Evolutionary conservation across 2,113 vertebrate species (phyloP).

Genomic region (Salvelinus namaycush): DNA sequence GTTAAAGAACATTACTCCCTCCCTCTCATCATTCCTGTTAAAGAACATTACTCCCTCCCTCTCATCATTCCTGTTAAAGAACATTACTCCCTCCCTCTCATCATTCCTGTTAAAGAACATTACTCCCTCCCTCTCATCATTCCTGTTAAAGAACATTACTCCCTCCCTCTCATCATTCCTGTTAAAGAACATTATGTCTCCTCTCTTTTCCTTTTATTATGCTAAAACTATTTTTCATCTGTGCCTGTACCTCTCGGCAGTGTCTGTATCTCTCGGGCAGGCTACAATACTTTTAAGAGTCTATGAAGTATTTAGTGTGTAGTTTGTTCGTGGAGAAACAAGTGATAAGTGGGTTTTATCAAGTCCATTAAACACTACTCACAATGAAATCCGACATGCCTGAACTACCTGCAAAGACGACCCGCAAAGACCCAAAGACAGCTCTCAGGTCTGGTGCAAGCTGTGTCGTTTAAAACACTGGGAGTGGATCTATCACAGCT

Average conservation of each 20-base stretch:
- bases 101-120: no score
- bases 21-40: slow-evolving; percentile 2
- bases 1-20: neutral
- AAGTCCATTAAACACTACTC: slow-evolving; percentile 62
- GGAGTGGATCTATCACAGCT: no score
- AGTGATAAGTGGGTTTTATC: slow-evolving; percentile 66
- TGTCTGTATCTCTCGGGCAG: slow-evolving; percentile 35
- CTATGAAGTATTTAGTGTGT: slow-evolving; percentile 66
- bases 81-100: no score
- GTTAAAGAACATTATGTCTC: neutral
- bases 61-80: no score
- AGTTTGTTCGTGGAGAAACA: slow-evolving; percentile 57
- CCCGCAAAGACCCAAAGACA: no score
- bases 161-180: no score
- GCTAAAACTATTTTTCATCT: no score
- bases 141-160: neutral
- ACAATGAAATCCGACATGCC: slow-evolving; percentile 64
- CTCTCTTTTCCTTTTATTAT: slow-evolving; percentile 1
- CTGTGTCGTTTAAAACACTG: no score
- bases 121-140: slow-evolving; percentile 1
- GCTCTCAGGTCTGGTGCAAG: no score
- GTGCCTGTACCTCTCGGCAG: no score
- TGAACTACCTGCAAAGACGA: slow-evolving; percentile 35
- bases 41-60: no score
- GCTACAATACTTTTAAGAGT: slow-evolving; percentile 63